These are phyloP conservation scores for Phymorhynchus buccinoides DNA, from an alignment of 1,140 invertebrate genomes.

Conservation along the genomic window DNA sequence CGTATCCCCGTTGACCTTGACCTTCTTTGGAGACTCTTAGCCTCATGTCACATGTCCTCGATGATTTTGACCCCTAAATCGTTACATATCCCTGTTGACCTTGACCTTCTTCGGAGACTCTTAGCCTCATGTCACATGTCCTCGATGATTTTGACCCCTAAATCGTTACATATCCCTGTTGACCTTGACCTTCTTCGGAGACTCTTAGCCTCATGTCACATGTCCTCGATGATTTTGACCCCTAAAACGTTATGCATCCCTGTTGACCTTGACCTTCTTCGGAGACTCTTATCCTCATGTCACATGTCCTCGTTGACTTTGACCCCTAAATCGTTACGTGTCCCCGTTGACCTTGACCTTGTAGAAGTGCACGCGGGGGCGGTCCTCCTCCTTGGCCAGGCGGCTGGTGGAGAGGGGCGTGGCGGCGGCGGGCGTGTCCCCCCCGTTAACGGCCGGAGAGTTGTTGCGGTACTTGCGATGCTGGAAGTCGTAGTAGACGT, in stretches of 20 bases:
- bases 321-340: no score
- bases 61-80: no score
- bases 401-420: background rate
- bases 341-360: constrained; percentile 44
- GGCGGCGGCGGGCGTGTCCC: background rate
- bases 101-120: no score
- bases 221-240: background rate
- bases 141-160: no score
- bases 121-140: no score
- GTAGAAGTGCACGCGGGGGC: constrained; percentile 47
- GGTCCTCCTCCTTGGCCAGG: constrained; percentile 30
- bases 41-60: no score
- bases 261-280: background rate
- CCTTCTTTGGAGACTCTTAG: no score
- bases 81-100: no score
- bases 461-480: constrained; percentile 45
- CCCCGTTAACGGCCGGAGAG: background rate
- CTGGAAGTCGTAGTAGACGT: constrained; percentile 48
- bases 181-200: no score
- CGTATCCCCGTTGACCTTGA: constrained; percentile 35
- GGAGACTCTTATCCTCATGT: background rate
- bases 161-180: no score
- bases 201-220: no score
- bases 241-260: background rate
- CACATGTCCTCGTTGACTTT: background rate